Evolutionary conservation across 2,888 invertebrate genomes (phyloP), one percentile per base, ranked within the genome.

Genomic region (Torymus tubicola): DNA sequence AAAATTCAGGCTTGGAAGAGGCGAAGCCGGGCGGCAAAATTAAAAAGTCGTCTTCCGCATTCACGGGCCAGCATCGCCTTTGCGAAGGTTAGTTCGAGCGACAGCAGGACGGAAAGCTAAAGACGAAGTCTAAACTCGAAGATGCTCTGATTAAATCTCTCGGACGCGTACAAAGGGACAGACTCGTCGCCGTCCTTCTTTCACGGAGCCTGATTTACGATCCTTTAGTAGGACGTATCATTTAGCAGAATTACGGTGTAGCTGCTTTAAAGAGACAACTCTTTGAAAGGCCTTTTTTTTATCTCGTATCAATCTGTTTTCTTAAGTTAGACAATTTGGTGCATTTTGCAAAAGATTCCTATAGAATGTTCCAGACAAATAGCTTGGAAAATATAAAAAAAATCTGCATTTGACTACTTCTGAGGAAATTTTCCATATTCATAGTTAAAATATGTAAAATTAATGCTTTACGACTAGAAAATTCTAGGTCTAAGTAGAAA

Each of bases 131-230:
- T 76, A 82, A 81, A 80, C 81, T 74, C 81, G 69, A 69, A 80
- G 82, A 83, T 83, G 81, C 71, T 81, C 84, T 84, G 86, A 86
- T 86, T 85, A 85, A 86, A 85, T 86, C 83, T 18, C 52, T 11
- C 16, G 72, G 24, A 18, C 24, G 31, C 63, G 53, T 52, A 61
- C 58, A 65, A 74, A 65, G 65, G 55, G 18, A 31, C 18, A 57
- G 21, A 60, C 57, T 63, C 16, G 13, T 4, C 55, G 71, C 52
- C 21, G 52, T 71, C 53, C 42, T 61, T 68, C 71, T 77, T 81
- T 77, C 63, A 50, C 65, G 14, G 31, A 52, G n/a, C 50, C 58
- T 75, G 67, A 75, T 67, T 75, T 67, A 67, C 58, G 65, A 75
- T 67, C 50, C 60, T 75, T 57, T 60, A 67, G 58, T 57, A 24